phyloP scores from a whole-genome alignment of 2,113 vertebrate species.

The Elaphurus davidianus region DNA sequence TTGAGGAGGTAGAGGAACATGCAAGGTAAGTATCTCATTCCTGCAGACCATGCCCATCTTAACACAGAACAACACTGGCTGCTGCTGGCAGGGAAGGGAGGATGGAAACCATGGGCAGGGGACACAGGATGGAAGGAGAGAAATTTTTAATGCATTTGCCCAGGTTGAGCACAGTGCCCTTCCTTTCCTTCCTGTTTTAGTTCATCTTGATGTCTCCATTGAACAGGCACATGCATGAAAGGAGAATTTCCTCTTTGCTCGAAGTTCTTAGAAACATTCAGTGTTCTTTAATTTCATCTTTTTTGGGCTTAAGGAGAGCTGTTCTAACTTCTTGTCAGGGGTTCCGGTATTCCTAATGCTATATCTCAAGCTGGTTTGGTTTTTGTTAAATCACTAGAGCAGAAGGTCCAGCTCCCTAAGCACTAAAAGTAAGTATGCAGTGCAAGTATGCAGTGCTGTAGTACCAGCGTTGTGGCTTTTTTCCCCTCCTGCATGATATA shows the following conservation, averaged over 20 bases:
- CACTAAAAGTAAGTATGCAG: constrained; percentile 39
- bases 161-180: background rate
- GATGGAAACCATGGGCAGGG: background rate
- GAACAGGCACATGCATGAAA: background rate
- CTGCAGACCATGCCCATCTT: background rate
- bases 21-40: background rate
- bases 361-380: background rate
- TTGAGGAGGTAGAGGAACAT: background rate
- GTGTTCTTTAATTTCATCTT: background rate
- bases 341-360: constrained; percentile 34
- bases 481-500: constrained; percentile 15
- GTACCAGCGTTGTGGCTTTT: constrained; percentile 1
- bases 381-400: constrained; percentile 25
- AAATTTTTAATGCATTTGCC: background rate
- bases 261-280: constrained; percentile 31
- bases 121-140: background rate
- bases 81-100: background rate
- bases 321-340: background rate
- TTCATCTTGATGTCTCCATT: background rate
- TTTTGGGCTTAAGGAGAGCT: constrained; percentile 21
- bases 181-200: background rate
- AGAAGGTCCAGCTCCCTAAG: constrained; percentile 36
- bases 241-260: background rate
- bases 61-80: background rate
- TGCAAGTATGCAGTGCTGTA: constrained; percentile 33